These are phyloP conservation scores for Drosophila vallismaia DNA, from an alignment of 2,888 invertebrate genomes.

Conservation along the genomic window DNA sequence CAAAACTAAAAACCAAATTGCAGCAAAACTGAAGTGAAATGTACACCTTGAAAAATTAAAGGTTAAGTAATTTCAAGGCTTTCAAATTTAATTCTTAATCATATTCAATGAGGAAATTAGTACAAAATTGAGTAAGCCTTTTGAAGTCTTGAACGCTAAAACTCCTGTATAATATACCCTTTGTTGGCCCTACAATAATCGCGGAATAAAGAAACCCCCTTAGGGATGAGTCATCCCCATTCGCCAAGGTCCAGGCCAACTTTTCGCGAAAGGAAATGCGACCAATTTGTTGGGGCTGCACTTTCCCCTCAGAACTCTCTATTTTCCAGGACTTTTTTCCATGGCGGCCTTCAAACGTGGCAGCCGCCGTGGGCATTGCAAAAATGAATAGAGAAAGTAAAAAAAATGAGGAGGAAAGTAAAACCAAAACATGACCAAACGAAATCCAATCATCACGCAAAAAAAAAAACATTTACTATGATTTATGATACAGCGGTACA, in stretches of 20 bases:
- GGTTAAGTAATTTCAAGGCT: too few relatives aligned
- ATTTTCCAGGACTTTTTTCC: neutral
- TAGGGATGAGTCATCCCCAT: slow-evolving; percentile 41
- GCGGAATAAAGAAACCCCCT: slow-evolving; percentile 34
- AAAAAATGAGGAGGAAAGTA: slow-evolving; percentile 8
- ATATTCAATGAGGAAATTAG: neutral
- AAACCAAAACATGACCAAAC: slow-evolving; percentile 25
- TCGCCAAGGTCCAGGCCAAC: slow-evolving; percentile 43
- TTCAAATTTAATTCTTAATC: neutral
- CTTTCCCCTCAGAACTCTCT: neutral
- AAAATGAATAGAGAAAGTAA: slow-evolving; percentile 25
- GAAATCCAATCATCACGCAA: slow-evolving; percentile 29
- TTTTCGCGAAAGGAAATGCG: slow-evolving; percentile 59
- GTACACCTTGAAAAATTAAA: slow-evolving; percentile 2
- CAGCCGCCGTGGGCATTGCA: slow-evolving; percentile 60
- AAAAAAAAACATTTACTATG: slow-evolving; percentile 60
- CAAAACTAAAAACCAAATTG: slow-evolving; percentile 57
- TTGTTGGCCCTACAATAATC: neutral
- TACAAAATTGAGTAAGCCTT: neutral
- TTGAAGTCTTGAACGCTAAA: neutral
- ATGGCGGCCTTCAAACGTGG: slow-evolving; percentile 68
- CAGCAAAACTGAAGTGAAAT: slow-evolving; percentile 40
- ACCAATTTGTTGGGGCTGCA: slow-evolving; percentile 68
- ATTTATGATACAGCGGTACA: slow-evolving; percentile 57
- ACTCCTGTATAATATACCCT: neutral